Percentiles rank a stretch among this genome's conserved stretches.
phyloP scores from a whole-genome alignment of 2,888 invertebrate species.

The Tigriopus californicus region DNA sequence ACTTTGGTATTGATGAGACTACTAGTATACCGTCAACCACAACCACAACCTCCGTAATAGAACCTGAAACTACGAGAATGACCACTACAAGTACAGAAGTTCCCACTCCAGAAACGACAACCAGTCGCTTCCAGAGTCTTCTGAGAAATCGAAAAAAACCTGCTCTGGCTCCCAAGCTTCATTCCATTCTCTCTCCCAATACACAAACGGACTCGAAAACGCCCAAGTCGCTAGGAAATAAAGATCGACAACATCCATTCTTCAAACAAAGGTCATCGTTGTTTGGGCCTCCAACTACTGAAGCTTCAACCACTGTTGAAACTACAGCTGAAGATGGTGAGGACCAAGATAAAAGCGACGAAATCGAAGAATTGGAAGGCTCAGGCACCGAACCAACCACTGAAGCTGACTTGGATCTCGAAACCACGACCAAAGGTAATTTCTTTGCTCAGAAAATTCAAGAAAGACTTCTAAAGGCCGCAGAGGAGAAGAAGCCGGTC shows the following conservation, averaged over 20 bases:
- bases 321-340: neutral
- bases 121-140: neutral
- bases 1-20: no score
- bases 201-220: no score
- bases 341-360: neutral
- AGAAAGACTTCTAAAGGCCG: neutral
- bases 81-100: neutral
- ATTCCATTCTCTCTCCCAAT: neutral
- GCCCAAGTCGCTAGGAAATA: no score
- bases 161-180: neutral
- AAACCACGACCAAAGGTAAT: neutral
- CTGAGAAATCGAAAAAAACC: neutral
- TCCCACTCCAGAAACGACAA: neutral
- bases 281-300: no score
- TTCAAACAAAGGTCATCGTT: no score
- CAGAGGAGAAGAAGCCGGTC: constrained; percentile 5
- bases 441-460: neutral
- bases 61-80: neutral
- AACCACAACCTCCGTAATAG: neutral
- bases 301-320: neutral
- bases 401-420: neutral
- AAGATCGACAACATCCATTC: no score
- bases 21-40: neutral
- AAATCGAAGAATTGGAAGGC: neutral
- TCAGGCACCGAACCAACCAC: neutral